A percentile compares a stretch with the other conserved stretches of the same genome.
These are phyloP conservation scores for Scolopax rusticola DNA, from an alignment of 2,797 vertebrate species.

Conservation along the genomic window DNA sequence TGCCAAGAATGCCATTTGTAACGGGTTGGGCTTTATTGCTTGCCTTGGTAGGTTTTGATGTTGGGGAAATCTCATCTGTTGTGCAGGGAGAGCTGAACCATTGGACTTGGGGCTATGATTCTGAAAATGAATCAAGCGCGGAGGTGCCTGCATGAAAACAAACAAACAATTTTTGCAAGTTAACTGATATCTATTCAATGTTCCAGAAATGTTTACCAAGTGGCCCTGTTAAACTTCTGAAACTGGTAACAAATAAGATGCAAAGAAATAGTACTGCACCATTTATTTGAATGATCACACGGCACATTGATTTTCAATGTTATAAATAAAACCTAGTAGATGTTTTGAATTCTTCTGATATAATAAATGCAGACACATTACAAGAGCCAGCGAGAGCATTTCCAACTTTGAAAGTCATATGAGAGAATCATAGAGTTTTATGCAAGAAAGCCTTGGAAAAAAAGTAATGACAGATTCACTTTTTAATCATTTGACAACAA, in stretches of 20 bases:
- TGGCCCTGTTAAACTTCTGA: neutral
- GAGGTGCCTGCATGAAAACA: constrained; percentile 76
- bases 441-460: neutral
- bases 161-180: neutral
- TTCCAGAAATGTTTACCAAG: neutral
- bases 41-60: constrained; percentile 76
- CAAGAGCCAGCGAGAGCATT: neutral
- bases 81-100: constrained; percentile 76
- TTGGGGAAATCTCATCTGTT: constrained; percentile 78
- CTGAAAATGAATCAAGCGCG: constrained; percentile 83
- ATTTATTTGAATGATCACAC: neutral
- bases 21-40: constrained; percentile 74
- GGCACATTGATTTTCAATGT: neutral
- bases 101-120: constrained; percentile 79
- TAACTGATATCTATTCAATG: neutral
- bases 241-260: neutral
- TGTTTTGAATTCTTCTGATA: neutral
- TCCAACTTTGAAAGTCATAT: neutral
- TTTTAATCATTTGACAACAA: neutral
- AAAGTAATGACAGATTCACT: neutral
- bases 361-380: neutral
- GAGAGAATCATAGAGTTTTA: neutral
- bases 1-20: constrained; percentile 82
- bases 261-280: neutral
- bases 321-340: neutral